Percentiles rank a stretch among this genome's conserved stretches.
Conservation (phyloP, 2,888 invertebrate species). For the Ochropacha duplaris region DNA sequence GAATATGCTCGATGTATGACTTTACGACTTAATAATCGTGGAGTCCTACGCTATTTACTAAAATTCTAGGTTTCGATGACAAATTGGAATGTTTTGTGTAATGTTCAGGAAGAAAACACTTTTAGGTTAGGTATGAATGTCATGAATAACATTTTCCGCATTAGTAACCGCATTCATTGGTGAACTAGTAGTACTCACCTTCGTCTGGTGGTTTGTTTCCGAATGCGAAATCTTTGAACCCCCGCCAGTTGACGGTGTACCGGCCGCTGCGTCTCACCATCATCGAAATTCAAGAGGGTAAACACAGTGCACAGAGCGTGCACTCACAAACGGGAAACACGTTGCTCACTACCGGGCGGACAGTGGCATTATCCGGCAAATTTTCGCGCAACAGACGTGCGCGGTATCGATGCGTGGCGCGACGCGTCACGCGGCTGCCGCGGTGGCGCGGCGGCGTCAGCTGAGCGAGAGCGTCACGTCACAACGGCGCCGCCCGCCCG, state of each 20-base stretch:
- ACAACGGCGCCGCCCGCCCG: conserved; percentile 59
- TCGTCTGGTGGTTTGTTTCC: conserved; percentile 77
- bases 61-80: not conserved
- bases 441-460: conserved; percentile 54
- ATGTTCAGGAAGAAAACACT: conserved; percentile 16
- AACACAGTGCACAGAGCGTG: conserved; percentile 25
- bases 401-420: conserved; percentile 57
- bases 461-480: conserved; percentile 65
- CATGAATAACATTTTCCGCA: conserved; percentile 18
- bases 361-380: conserved; percentile 43
- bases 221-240: conserved; percentile 74
- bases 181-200: conserved; percentile 54
- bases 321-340: conserved; percentile 31
- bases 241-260: conserved; percentile 79
- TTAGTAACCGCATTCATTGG: conserved; percentile 24
- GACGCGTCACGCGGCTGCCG: conserved; percentile 60
- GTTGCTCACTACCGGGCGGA: conserved; percentile 42
- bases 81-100: conserved; percentile 1
- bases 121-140: conserved; percentile 59
- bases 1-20: not conserved
- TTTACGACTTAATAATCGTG: not conserved
- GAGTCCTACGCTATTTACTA: not conserved
- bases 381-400: conserved; percentile 46
- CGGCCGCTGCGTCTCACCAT: conserved; percentile 80
- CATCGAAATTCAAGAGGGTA: conserved; percentile 53